Base-by-base conservation (phyloP, 2,113 vertebrate genomes). In the Passer domesticus region DNA sequence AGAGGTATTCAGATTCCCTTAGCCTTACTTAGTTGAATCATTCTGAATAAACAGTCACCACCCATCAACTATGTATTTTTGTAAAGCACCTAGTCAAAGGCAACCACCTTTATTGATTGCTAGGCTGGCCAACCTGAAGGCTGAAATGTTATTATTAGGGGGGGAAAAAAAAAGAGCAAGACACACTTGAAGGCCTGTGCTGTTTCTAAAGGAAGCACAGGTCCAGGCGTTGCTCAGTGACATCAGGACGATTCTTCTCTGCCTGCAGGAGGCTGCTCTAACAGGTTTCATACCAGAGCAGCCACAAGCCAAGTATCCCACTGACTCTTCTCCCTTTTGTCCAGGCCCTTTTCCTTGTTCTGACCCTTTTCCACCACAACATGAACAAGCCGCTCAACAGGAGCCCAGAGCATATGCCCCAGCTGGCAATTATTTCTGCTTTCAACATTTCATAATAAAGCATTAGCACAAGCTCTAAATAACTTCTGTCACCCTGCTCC, bases 41-140 rank as follows among this genome's bases (percentile, higher is more conserved):
- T 95, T 95, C 97, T 97, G 97, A 98, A 98, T 98, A 98, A 98
- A 98, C 98, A 98, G 95, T 97, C 98, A 97, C 98, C 98, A 98
- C 98, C 98, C 98, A 92, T 97, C 96, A 96, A 98, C 96, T 96
- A 93, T 75, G 94, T 97, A 97, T 98, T 98, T 98, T 98, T 98
- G 94, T 95, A 94, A 97, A 94, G 96, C 92, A 97, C 96, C 97
- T 97, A 97, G 97, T 98, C 97, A 98, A 89, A 91, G 91, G 87
- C 96, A 97, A 80, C 97, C 96, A 98, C 97, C 97, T 97, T 97
- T 96, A 96, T 73, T 92, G 97, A 97, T 90, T 96, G 91, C 96
- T 94, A 92, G 95, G 88, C 90, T 69, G 83, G 94, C 91, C 94
- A 97, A 94, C 97, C 91, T 94, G 94, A 91, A 91, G 83, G 90